phyloP scores from a whole-genome alignment of 1,140 invertebrate species.

The Palaemon carinicauda region DNA sequence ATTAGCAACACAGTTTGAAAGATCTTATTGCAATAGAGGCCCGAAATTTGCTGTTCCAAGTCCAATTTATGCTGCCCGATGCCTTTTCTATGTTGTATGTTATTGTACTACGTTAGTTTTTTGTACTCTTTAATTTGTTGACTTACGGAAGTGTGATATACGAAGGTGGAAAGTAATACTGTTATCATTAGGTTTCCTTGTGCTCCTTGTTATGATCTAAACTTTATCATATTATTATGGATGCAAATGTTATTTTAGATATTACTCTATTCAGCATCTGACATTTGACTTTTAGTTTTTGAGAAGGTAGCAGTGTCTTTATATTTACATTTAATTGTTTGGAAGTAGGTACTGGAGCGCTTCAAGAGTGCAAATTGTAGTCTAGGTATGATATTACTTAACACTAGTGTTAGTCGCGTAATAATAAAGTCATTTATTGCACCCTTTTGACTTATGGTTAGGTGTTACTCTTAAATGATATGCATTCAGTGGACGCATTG shows the following conservation, averaged over 20 bases:
- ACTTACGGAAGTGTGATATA: slow-evolving; percentile 20
- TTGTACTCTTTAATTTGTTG: slow-evolving; percentile 23
- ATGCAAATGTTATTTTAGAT: not conserved
- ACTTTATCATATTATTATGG: slow-evolving; percentile 4
- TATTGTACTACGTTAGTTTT: slow-evolving; percentile 12
- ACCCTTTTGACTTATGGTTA: slow-evolving; percentile 44
- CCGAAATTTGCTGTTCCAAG: slow-evolving; percentile 40
- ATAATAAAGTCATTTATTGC: slow-evolving; percentile 52
- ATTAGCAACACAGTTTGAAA: not conserved
- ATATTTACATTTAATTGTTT: slow-evolving; percentile 33
- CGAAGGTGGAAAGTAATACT: slow-evolving; percentile 28
- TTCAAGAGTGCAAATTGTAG: slow-evolving; percentile 55
- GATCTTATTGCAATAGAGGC: slow-evolving; percentile 11
- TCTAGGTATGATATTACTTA: slow-evolving; percentile 56
- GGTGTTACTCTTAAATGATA: slow-evolving; percentile 29
- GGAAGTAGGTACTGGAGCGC: slow-evolving; percentile 53
- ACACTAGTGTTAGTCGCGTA: slow-evolving; percentile 50
- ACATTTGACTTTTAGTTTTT: not conserved
- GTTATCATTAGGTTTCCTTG: slow-evolving; percentile 18
- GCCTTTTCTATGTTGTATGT: slow-evolving; percentile 38
- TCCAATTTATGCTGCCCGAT: slow-evolving; percentile 34
- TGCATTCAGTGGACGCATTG: slow-evolving; percentile 39
- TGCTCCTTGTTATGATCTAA: slow-evolving; percentile 3
- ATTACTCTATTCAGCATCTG: not conserved
- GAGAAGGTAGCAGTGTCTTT: not conserved